Base-by-base conservation (phyloP, 2,797 vertebrate species). In the Coracias cyanogaster region DNA sequence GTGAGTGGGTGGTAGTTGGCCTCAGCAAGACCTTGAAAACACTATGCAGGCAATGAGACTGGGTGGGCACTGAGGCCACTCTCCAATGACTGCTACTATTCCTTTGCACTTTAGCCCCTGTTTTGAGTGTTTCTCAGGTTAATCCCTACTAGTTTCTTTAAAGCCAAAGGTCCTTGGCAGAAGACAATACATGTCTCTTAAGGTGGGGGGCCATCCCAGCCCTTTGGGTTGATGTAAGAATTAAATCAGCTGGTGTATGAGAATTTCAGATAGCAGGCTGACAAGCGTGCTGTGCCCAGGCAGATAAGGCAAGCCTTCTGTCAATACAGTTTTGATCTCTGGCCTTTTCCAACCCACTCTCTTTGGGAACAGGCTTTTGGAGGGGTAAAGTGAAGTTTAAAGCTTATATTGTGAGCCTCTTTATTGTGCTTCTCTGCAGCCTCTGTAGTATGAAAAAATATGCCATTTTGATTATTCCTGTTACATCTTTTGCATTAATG, bases 61-160 rank as follows among this genome's bases (percentile, higher is more conserved):
- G 18, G 9, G 45, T 12, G 26, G 46, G 43, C 2, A 7, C 25
- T 0, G 0, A 48, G 26, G 46, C 17, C 0, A 0, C 20, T 64
- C 37, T 49, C 60, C 39, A 39, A 41, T 1, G 26, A 25, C 10
- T 46, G n/a, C 52, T 48, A 17, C 22, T 25, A 15, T 22, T 51
- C 18, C 35, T 90, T 70, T 66, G 45, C 18, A 37, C 26, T 79
- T 64, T 65, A 76, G 33, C 15, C 45, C 25, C 19, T 37, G 35
- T 24, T 94, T 81, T 58, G 65, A 24, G 7, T 55, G 43, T 37
- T 64, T 41, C 49, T 80, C 72, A 39, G 16, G 29, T 78, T 80
- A 83, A 69, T 57, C 49, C 14, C 39, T 41, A 2, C 41, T 37
- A 4, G 0, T 70, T 94, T 81, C 71, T 66, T 82, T 78, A 82